Base-by-base conservation (phyloP, 2,113 vertebrate genomes). In the Synchiropus splendidus region DNA sequence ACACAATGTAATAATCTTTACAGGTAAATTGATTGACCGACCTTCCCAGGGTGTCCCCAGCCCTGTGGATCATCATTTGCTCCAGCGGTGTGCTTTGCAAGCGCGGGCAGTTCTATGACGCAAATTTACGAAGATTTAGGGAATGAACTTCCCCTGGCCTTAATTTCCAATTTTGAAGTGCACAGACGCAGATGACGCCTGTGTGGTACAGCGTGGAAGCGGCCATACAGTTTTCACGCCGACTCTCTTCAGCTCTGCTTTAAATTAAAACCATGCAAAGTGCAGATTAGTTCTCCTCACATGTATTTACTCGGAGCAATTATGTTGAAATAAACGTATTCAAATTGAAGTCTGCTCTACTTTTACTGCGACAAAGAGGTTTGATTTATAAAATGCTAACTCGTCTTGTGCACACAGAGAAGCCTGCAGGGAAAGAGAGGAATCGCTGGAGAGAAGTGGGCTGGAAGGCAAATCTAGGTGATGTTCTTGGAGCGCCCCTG, bases 401-500 rank as follows among this genome's bases (percentile, higher is more conserved):
- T 80, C 59, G 66, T 79, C 75, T 83, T 66, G 50, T 72, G 76
- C 67, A 75, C 75, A 78, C 79, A 81, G 77, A 82, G 78, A 80
- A 74, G 71, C 80, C 78, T 44, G 73, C 53, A 70, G 83, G 82
- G 64, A 81, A 61, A 75, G 58, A 58, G 67, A 64, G 71, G 47
- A 36, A 61, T 58, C 49, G 57, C 77, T 74, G 73, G 67, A 80
- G 80, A 72, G 70, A 71, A 70, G 72, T 74, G 67, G 72, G 83
- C 83, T 83, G 73, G 78, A 77, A 86, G 80, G 83, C 82, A 83
- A 80, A 83, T 81, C 74, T 78, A 81, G 82, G 77, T 82, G 82
- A 74, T 81, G 78, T 66, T 77, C 83, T 78, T 72, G 79, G 83
- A 84, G 80, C 60, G 79, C 79, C 83, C 87, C 83, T 86, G 89